Conservation (phyloP, 2,888 invertebrate species). For the Microplitis manilae region DNA sequence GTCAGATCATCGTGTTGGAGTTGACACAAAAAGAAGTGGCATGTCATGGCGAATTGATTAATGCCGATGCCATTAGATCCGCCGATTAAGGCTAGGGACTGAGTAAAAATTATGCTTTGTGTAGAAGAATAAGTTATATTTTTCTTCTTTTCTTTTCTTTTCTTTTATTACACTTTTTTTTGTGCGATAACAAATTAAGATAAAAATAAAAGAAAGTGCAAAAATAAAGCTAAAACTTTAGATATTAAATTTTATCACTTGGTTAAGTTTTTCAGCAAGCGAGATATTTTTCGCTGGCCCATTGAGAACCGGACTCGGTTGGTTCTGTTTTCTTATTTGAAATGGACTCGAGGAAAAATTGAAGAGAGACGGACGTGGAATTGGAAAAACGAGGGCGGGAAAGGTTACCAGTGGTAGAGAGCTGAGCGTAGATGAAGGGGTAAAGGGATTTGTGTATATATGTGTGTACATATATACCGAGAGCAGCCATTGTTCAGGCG, state of each 20-base stretch:
- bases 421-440: conserved; percentile 30
- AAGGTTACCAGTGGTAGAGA: conserved; percentile 15
- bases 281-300: conserved; percentile 58
- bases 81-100: conserved; percentile 24
- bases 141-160: not conserved
- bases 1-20: conserved; percentile 36
- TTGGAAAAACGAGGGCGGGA: conserved; percentile 25
- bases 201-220: conserved; percentile 32
- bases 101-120: not conserved
- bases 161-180: not conserved
- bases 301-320: conserved; percentile 38
- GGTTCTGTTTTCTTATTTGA: conserved; percentile 29
- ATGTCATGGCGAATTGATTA: conserved; percentile 27
- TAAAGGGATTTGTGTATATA: not conserved
- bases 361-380: not conserved
- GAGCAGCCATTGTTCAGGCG: conserved; percentile 69
- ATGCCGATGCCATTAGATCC: conserved; percentile 28
- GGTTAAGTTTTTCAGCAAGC: conserved; percentile 60
- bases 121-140: not conserved
- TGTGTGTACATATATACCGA: conserved; percentile 45
- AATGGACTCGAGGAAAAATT: conserved; percentile 33
- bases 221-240: conserved; percentile 49
- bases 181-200: conserved; percentile 18
- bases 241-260: conserved; percentile 63
- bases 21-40: conserved; percentile 31